Evolutionary conservation across 2,797 vertebrate species (phyloP).

Genomic region (Amphiprion clarkii): DNA sequence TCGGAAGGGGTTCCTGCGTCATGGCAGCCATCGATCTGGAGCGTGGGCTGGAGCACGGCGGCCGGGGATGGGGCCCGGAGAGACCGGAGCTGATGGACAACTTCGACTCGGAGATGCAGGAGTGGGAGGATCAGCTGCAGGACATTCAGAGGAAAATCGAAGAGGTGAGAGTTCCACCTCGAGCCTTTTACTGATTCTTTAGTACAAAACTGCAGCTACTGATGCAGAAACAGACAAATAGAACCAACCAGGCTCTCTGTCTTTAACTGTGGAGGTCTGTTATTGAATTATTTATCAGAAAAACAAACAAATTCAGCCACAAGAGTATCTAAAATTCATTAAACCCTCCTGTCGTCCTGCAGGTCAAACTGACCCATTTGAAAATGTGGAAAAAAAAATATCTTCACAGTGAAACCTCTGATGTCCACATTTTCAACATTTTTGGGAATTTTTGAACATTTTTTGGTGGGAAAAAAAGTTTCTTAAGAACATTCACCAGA

Average conservation of each 20-base stretch:
- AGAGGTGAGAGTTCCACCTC: constrained; percentile 83
- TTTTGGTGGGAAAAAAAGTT: no score
- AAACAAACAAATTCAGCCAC: not conserved
- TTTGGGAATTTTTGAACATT: no score
- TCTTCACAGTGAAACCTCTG: no score
- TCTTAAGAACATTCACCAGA: no score
- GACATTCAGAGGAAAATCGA: constrained; percentile 98
- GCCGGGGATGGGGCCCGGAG: constrained; percentile 90
- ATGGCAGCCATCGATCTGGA: constrained; percentile 91
- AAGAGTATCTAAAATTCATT: not conserved
- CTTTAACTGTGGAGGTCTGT: not conserved
- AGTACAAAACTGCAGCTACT: not conserved
- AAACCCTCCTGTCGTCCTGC: no score
- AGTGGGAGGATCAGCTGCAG: constrained; percentile 98
- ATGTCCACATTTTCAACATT: no score
- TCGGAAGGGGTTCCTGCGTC: constrained; percentile 48
- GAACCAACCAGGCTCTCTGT: not conserved
- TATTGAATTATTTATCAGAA: not conserved
- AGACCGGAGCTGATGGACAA: constrained; percentile 91
- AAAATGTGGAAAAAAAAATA: no score
- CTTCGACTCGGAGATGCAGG: constrained; percentile 96
- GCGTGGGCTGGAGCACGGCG: constrained; percentile 87
- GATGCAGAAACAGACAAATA: not conserved
- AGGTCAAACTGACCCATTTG: no score
- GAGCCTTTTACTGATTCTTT: not conserved